phyloP scores from a whole-genome alignment of 2,797 vertebrate species.

The Caiman crocodilus region DNA sequence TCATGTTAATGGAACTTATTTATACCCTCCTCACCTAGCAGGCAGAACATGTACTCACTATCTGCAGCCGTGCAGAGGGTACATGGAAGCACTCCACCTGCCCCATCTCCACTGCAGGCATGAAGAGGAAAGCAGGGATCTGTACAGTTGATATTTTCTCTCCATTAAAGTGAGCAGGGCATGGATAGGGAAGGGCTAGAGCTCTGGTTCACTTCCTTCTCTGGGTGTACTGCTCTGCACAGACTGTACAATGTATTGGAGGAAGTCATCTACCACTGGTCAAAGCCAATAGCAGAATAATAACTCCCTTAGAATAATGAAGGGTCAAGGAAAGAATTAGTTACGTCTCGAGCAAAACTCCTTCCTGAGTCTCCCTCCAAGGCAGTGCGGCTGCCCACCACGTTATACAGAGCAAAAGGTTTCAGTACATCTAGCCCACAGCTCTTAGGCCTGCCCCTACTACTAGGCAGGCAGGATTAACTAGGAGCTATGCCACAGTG shows the following conservation, averaged over 20 bases:
- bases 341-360: background rate
- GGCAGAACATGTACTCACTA: background rate
- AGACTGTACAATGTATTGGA: background rate
- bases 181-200: background rate
- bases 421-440: background rate
- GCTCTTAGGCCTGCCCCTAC: background rate
- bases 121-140: background rate
- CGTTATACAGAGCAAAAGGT: background rate
- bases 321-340: background rate
- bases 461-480: fast-evolving
- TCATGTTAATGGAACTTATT: background rate
- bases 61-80: background rate
- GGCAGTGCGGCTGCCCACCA: background rate
- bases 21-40: background rate
- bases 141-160: background rate
- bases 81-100: background rate
- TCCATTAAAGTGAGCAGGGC: background rate
- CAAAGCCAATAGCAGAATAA: background rate
- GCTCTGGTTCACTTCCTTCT: background rate
- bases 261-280: background rate
- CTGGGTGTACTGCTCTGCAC: no score
- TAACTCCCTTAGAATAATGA: background rate
- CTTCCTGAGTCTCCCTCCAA: background rate
- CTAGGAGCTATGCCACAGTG: background rate
- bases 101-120: background rate